A percentile compares a stretch with the other conserved stretches of the same genome.
Conservation (phyloP, 2,113 vertebrate species). For the Mormyrus iriodes region DNA sequence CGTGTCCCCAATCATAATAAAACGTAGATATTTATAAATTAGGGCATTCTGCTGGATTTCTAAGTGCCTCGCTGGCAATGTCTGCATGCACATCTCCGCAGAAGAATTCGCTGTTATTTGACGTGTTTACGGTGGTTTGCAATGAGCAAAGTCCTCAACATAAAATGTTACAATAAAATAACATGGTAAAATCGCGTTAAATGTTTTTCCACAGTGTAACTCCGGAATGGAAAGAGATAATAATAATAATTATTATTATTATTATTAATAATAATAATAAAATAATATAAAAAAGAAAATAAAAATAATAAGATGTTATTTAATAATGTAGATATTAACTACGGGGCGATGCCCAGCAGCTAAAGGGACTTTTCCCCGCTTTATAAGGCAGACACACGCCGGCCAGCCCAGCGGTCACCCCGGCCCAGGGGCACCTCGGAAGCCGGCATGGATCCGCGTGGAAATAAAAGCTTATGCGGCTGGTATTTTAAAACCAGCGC, state of each 20-base stretch:
- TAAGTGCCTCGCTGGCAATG: not conserved
- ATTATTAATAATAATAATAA: not conserved
- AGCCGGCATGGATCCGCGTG: not conserved
- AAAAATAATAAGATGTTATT: not conserved
- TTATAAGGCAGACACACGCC: not conserved
- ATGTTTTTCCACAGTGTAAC: not conserved
- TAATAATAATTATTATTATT: not conserved
- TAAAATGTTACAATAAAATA: not conserved
- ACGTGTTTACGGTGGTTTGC: too few relatives aligned
- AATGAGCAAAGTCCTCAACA: too few relatives aligned
- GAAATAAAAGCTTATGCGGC: not conserved
- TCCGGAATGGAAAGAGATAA: not conserved
- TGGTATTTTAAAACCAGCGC: not conserved
- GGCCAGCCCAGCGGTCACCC: not conserved
- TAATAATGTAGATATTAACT: not conserved
- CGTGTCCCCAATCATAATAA: not conserved
- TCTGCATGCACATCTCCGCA: not conserved
- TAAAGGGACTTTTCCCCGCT: not conserved
- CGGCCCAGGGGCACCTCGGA: not conserved
- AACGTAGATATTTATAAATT: not conserved
- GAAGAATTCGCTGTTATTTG: not conserved
- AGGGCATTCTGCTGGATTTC: not conserved
- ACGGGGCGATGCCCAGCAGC: not conserved
- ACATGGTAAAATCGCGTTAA: not conserved
- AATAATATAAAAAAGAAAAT: too few relatives aligned